Base-by-base conservation (phyloP, 2,113 vertebrate species). In the Petromus typicus region DNA sequence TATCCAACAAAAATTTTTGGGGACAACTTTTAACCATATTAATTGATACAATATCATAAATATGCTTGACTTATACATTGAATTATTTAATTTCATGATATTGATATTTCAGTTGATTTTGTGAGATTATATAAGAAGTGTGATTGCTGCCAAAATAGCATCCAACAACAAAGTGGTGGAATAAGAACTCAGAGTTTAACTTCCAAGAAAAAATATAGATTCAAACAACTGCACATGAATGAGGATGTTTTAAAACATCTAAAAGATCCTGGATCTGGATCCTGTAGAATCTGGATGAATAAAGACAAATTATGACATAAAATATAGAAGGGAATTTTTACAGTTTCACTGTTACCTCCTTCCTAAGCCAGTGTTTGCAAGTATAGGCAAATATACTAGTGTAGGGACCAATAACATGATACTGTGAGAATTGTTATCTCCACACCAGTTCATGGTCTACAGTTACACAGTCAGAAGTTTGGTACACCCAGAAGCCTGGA, bases 401-500 rank as follows among this genome's bases (percentile, higher is more conserved):
- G 27, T 30, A 6, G 23, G 12, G 56, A 81, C 23, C 1, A 25
- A 59, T 1, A 9, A 25, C 37, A 22, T 81, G n/a, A 23, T 16
- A 40, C 3, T 8, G 0, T 57, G 23, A 59, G 8, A n/a, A 3
- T 23, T 22, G 32, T 12, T 22, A 9, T n/a, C n/a, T n/a, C n/a
- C n/a, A 59, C n/a, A 11, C n/a, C 27, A n/a, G n/a, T 13, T 81
- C n/a, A 59, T 17, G 7, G 13, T 43, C 23, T 30, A 3, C 12
- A 16, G 6, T 37, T 59, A 57, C 27, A 32, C 23, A 54, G 6
- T n/a, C 20, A 56, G 76, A 18, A 80, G 23, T n/a, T 18, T n/a
- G n/a, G 32, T 80, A 2, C 20, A 12, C 7, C 34, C 12, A 22
- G 48, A 14, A 40, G 3, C 7, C 56, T 59, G n/a, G n/a, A 13